Evolutionary conservation across 1,140 invertebrate genomes (phyloP).

Genomic region (Sesamia nonagrioides): DNA sequence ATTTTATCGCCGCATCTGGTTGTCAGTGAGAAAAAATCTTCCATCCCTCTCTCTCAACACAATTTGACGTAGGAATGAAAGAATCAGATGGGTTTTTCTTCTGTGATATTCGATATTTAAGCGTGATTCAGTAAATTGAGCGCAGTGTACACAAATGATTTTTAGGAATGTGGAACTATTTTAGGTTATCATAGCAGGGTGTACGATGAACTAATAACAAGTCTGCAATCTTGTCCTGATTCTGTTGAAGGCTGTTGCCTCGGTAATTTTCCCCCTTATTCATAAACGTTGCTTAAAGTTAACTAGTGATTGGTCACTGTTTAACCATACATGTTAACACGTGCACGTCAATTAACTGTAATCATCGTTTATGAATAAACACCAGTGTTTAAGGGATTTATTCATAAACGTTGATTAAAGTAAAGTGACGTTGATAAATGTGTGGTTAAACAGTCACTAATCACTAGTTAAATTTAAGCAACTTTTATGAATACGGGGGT

Average conservation of each 20-base stretch:
- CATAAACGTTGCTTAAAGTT: too few species aligned
- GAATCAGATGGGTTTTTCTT: neutral
- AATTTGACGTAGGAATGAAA: neutral
- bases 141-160: slow-evolving; percentile 6
- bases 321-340: too few species aligned
- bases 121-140: slow-evolving; percentile 18
- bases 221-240: neutral
- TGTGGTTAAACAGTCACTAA: too few species aligned
- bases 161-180: slow-evolving; percentile 12
- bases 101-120: neutral
- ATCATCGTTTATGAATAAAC: too few species aligned
- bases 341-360: too few species aligned
- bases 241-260: neutral
- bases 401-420: too few species aligned
- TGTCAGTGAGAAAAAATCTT: neutral
- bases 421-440: too few species aligned
- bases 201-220: neutral
- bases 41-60: neutral
- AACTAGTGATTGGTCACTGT: too few species aligned
- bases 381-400: too few species aligned
- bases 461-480: too few species aligned
- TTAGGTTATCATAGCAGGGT: neutral
- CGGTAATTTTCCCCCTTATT: too few species aligned
- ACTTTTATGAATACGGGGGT: too few species aligned
- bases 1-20: slow-evolving; percentile 30